These are phyloP conservation scores for Porites evermanni DNA, from an alignment of 92 coral and sea anemone genomes.

Conservation along the genomic window DNA sequence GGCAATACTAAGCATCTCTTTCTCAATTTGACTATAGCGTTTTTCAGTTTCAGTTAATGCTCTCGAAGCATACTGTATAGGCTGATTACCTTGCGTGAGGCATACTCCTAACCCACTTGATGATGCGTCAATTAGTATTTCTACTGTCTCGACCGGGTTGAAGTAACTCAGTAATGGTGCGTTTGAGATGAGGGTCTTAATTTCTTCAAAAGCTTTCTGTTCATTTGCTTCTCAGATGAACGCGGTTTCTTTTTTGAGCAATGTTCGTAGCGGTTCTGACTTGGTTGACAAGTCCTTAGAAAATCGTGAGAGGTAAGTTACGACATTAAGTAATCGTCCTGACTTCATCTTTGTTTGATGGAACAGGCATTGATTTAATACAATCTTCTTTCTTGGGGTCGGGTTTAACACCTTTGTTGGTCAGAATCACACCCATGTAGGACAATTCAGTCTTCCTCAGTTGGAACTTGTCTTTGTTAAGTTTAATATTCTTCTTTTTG, in stretches of 20 bases:
- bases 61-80: conserved; percentile 39
- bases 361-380: not conserved
- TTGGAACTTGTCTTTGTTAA: too few species aligned
- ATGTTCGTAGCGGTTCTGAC: not conserved
- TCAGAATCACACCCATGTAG: conserved; percentile 22
- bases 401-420: conserved; percentile 38
- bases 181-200: conserved; percentile 32
- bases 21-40: not conserved
- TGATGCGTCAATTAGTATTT: conserved; percentile 4
- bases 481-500: conserved; percentile 9
- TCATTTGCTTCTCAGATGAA: too few species aligned
- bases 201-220: conserved; percentile 28
- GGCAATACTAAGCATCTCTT: not conserved
- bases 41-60: conserved; percentile 44
- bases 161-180: conserved; percentile 54
- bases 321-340: conserved; percentile 19
- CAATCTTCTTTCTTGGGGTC: conserved; percentile 20
- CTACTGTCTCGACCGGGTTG: conserved; percentile 23
- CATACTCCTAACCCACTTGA: not conserved
- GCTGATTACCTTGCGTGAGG: conserved; percentile 37
- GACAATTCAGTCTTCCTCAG: conserved; percentile 14
- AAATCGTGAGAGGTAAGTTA: conserved; percentile 25
- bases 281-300: conserved; percentile 16
- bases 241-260: too few species aligned
- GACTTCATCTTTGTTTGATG: not conserved